Conservation (phyloP, 2,888 invertebrate genomes). For the Neria commutata region DNA sequence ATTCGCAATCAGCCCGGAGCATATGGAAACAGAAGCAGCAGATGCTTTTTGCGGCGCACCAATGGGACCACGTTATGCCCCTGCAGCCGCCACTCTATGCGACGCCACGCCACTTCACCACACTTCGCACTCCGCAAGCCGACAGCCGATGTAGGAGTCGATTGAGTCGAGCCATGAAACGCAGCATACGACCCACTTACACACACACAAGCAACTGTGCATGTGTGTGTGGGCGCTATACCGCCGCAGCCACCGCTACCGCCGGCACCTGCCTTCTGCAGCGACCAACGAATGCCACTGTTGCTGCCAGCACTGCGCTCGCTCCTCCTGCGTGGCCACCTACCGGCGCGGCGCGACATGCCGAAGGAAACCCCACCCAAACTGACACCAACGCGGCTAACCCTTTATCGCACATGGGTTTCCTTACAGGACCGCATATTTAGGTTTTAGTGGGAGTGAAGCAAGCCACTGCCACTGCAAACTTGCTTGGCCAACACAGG, state of each 20-base stretch:
- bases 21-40: slow-evolving; percentile 50
- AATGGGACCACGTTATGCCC: slow-evolving; percentile 63
- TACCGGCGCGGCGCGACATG: slow-evolving; percentile 44
- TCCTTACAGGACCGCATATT: slow-evolving; percentile 64
- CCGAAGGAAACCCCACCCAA: slow-evolving; percentile 54
- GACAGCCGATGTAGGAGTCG: no score
- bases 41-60: slow-evolving; percentile 64
- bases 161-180: not conserved
- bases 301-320: not conserved
- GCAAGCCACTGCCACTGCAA: slow-evolving; percentile 57
- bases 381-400: slow-evolving; percentile 63
- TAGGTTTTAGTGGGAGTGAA: slow-evolving; percentile 62
- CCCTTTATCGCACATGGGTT: slow-evolving; percentile 64
- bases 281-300: slow-evolving; percentile 42
- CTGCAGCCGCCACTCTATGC: slow-evolving; percentile 40
- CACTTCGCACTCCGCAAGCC: no score
- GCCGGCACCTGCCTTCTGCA: no score
- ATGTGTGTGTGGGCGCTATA: slow-evolving; percentile 12
- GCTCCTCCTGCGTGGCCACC: no score
- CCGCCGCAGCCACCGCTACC: no score
- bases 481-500: slow-evolving; percentile 18
- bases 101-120: no score
- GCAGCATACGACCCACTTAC: slow-evolving; percentile 5
- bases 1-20: slow-evolving; percentile 14
- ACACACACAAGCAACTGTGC: slow-evolving; percentile 11